Percentiles rank a stretch among this genome's conserved stretches.
These are phyloP conservation scores for Ophion ellenae DNA, from an alignment of 2,888 invertebrate species.

Conservation along the genomic window DNA sequence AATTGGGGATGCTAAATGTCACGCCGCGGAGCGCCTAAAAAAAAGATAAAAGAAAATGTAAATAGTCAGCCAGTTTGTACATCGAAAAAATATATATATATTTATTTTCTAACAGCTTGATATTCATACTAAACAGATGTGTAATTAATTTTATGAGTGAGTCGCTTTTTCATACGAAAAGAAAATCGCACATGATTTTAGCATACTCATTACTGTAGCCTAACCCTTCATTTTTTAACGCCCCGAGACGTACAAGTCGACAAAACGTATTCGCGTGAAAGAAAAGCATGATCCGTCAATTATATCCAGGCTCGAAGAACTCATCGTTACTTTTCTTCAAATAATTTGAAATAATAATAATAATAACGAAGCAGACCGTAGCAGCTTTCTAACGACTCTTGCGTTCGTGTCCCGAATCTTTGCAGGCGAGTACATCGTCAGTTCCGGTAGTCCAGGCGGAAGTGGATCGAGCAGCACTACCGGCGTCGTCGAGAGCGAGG, in stretches of 20 bases:
- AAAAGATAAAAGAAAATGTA: too few relatives aligned
- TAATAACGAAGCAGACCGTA: not conserved
- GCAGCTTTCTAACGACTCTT: constrained; percentile 6
- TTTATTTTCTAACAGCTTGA: too few relatives aligned
- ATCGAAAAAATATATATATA: too few relatives aligned
- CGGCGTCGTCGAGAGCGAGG: constrained; percentile 67
- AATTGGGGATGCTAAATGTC: too few relatives aligned
- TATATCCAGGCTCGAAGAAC: not conserved
- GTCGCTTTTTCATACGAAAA: too few relatives aligned
- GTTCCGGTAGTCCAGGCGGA: constrained; percentile 72
- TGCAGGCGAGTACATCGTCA: constrained; percentile 84
- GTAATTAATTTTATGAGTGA: too few relatives aligned
- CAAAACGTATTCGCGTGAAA: not conserved
- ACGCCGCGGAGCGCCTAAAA: too few relatives aligned
- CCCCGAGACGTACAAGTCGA: not conserved
- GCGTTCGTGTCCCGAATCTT: constrained; percentile 26
- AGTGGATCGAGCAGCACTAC: constrained; percentile 68
- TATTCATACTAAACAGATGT: too few relatives aligned
- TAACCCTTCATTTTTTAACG: too few relatives aligned
- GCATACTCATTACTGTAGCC: too few relatives aligned
- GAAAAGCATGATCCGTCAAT: not conserved
- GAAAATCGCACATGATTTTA: too few relatives aligned
- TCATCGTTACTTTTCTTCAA: not conserved
- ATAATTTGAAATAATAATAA: not conserved
- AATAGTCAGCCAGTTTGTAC: too few relatives aligned